Evolutionary conservation across 2,797 vertebrate species (phyloP).

Genomic region (Buceros bicornis): DNA sequence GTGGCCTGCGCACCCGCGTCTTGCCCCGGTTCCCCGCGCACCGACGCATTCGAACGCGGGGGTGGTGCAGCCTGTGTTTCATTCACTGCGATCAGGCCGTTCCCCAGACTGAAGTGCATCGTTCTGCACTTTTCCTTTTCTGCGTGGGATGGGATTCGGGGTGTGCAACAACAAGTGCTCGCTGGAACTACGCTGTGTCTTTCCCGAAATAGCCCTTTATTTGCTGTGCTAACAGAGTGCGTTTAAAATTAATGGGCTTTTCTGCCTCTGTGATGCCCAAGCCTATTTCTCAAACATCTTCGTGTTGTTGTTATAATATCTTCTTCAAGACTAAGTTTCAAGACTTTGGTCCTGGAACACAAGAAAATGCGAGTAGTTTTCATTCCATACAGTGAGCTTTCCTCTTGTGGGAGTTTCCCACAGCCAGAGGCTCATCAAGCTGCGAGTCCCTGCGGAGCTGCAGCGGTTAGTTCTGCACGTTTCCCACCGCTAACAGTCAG

Average conservation of each 20-base stretch:
- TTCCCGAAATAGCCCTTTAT: background rate
- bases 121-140: background rate
- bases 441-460: too few species aligned
- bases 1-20: too few species aligned
- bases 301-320: too few species aligned
- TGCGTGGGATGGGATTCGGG: fast-evolving
- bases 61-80: background rate
- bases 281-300: too few species aligned
- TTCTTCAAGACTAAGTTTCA: too few species aligned
- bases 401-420: too few species aligned
- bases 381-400: too few species aligned
- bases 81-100: fast-evolving
- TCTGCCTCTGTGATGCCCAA: too few species aligned
- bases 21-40: fast-evolving
- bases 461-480: background rate
- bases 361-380: too few species aligned
- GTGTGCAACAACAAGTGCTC: background rate
- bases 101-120: background rate
- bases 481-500: background rate
- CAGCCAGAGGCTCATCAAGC: too few species aligned
- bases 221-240: fast-evolving
- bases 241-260: background rate
- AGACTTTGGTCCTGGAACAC: too few species aligned
- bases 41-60: background rate
- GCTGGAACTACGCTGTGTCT: fast-evolving